Evolutionary conservation across 2,888 invertebrate genomes (phyloP), one percentile per base, ranked within the genome.

Genomic region (Ditula angustiorana): DNA sequence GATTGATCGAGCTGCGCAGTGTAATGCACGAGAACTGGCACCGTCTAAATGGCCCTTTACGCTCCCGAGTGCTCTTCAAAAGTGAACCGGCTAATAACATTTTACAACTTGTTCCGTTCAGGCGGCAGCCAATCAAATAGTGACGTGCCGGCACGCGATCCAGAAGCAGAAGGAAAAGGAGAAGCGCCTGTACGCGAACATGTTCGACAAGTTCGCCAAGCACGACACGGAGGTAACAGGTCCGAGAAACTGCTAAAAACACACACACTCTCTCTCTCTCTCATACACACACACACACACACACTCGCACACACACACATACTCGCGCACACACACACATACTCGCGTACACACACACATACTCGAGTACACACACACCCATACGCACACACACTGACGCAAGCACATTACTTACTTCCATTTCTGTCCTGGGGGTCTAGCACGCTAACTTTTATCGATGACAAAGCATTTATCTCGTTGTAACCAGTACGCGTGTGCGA

Each of bases 201-300:
- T 99, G 98, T 99, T 99, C 88, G 96, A 97, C 75, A 98, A 98
- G 88, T 96, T 98, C 90, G 97, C 97, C 3, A 95, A 95, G 73
- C 95, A 94, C 85, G 97, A 97, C 89, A 94, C 94, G 82, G 95
- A 96, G 95, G 96, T 96, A 94, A 92, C 87, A 94, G 94, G 94
- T 94, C 72, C 78, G 85, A 67, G 57, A 66, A 24, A 62, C 52
- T 0, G 13, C 8, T 24, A n/a, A n/a, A n/a, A n/a, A n/a, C 3
- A 33, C 47, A 58, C n/a, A 13, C 16, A 10, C 23, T 10, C 49
- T 10, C 16, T 28, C 24, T 28, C 16, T 8, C 10, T 10, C 23
- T 44, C 8, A 19, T 19, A 2, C 37, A 41, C 19, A 2, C 3
- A 33, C 47, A 58, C n/a, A 13, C 16, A 10, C 23, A 16, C 49